Percentiles rank a stretch among this genome's conserved stretches.
Evolutionary conservation across 1,140 invertebrate species (phyloP).

Genomic region (Micrasema minimum): DNA sequence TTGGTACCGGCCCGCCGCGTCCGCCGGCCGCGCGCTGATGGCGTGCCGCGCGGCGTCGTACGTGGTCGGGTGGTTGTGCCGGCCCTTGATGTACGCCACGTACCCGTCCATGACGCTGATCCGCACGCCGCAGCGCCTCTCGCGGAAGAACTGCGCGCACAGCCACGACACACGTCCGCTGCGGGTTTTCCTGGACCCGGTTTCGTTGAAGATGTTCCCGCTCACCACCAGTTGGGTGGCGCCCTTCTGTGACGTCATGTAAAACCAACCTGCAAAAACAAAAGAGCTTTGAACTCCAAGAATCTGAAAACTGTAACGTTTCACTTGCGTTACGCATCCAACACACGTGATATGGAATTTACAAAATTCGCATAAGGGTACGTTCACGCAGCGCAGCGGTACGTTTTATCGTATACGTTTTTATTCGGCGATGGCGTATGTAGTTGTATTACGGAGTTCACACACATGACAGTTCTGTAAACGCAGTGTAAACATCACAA

Average conservation of each 20-base stretch:
- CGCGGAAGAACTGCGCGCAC: conserved; percentile 41
- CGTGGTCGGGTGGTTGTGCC: conserved; percentile 49
- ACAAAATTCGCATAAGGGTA: too few relatives aligned
- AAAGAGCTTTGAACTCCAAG: too few relatives aligned
- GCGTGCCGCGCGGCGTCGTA: conserved; percentile 35
- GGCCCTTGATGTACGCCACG: conserved; percentile 44
- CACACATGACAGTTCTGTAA: too few relatives aligned
- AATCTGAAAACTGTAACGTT: too few relatives aligned
- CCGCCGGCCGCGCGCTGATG: neutral
- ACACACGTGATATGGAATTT: too few relatives aligned
- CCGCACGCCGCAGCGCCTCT: conserved; percentile 37
- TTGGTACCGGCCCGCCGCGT: conserved; percentile 31
- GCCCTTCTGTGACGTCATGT: conserved; percentile 42
- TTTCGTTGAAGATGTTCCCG: conserved; percentile 44
- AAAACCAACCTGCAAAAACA: conserved; percentile 43
- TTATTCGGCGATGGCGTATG: too few relatives aligned
- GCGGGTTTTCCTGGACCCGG: conserved; percentile 11
- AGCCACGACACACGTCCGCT: conserved; percentile 45
- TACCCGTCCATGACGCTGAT: conserved; percentile 39
- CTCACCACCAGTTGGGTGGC: conserved; percentile 39
- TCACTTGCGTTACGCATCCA: too few relatives aligned
- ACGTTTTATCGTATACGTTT: too few relatives aligned
- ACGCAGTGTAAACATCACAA: too few relatives aligned
- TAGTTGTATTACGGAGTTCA: too few relatives aligned
- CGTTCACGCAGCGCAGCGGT: too few relatives aligned